Evolutionary conservation across 1,140 invertebrate species (phyloP).

Genomic region (Cydia strobilella): DNA sequence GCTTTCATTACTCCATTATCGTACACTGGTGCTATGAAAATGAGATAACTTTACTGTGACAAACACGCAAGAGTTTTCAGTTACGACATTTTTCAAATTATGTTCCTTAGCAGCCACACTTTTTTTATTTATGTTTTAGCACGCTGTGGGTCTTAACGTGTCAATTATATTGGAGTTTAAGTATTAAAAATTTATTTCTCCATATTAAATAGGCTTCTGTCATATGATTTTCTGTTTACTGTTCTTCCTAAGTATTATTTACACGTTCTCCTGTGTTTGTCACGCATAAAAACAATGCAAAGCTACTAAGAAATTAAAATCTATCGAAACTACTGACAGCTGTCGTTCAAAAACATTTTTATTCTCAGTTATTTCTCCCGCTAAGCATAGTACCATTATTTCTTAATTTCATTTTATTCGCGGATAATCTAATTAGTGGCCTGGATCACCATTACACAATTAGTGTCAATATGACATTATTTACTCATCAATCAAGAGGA

Average conservation of each 20-base stretch:
- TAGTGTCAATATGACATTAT: not conserved
- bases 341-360: constrained; percentile 54
- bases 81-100: not conserved
- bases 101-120: not conserved
- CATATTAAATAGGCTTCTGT: not conserved
- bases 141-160: too few species aligned
- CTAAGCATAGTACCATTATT: not conserved
- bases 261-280: constrained; percentile 48
- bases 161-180: not conserved
- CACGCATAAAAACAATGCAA: constrained; percentile 60
- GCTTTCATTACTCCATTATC: constrained; percentile 77
- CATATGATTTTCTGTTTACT: not conserved
- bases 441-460: not conserved
- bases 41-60: constrained; percentile 49
- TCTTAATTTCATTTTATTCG: not conserved
- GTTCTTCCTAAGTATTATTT: not conserved
- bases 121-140: too few species aligned
- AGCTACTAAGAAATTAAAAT: constrained; percentile 64
- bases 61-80: constrained; percentile 36
- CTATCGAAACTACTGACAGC: constrained; percentile 65
- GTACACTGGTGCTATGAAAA: constrained; percentile 72
- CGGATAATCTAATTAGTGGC: not conserved
- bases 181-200: not conserved
- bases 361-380: not conserved
- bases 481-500: too few species aligned